Conservation (phyloP, 2,888 invertebrate genomes). For the Zaprionus lineosus region DNA sequence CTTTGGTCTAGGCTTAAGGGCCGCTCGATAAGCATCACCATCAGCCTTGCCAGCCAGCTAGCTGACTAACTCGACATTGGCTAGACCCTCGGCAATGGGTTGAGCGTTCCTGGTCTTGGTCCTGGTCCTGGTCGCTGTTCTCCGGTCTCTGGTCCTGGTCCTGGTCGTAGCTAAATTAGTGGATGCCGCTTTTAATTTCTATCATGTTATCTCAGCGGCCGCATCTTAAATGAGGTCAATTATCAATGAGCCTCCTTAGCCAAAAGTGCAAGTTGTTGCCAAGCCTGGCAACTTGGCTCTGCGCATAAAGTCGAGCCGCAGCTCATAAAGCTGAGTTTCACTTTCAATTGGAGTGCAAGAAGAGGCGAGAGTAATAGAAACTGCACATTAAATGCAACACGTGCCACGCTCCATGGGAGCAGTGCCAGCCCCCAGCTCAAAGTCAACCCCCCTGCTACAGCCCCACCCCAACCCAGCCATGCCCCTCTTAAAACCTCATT, state of each 20-base stretch:
- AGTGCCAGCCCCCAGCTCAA: conserved; percentile 11
- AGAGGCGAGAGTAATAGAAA: conserved; percentile 76
- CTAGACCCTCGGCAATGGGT: too few species aligned
- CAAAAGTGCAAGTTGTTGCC: conserved; percentile 75
- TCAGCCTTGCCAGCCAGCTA: conserved; percentile 43
- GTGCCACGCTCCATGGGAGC: conserved; percentile 76
- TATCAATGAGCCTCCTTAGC: conserved; percentile 60
- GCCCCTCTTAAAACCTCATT: not conserved
- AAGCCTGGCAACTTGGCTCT: conserved; percentile 17
- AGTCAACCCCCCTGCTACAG: not conserved
- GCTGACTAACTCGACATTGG: too few species aligned
- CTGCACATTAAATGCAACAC: conserved; percentile 78
- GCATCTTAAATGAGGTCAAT: conserved; percentile 79
- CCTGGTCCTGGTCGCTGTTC: too few species aligned
- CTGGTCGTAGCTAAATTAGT: conserved; percentile 66
- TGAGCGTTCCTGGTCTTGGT: too few species aligned
- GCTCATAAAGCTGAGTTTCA: conserved; percentile 74
- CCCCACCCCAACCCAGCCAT: not conserved
- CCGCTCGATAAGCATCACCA: conserved; percentile 71
- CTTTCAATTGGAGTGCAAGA: conserved; percentile 55
- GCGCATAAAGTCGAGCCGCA: conserved; percentile 22
- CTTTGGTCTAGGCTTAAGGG: conserved; percentile 77
- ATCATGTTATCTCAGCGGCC: conserved; percentile 61
- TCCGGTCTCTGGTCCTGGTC: too few species aligned
- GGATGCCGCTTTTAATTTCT: conserved; percentile 79